Evolutionary conservation across 53 echinoderm and acorn worm species (phyloP).

Genomic region (Holothuria leucospilota): DNA sequence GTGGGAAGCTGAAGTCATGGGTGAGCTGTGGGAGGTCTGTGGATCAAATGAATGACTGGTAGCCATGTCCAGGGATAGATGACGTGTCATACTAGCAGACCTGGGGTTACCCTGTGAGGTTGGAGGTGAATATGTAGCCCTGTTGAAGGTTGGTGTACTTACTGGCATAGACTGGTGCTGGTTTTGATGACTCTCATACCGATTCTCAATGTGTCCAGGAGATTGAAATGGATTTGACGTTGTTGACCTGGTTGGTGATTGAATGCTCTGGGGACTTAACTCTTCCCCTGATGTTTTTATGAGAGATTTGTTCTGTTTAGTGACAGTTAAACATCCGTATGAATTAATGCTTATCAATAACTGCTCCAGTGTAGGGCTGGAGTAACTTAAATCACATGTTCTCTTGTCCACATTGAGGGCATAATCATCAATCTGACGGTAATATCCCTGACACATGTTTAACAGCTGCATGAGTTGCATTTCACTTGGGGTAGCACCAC

Average conservation of each 20-base stretch:
- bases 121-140: neutral
- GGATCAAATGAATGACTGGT: neutral
- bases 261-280: neutral
- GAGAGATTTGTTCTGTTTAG: slow-evolving; percentile 43
- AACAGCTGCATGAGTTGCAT: slow-evolving; percentile 80
- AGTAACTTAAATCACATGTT: slow-evolving; percentile 66
- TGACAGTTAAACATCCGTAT: slow-evolving; percentile 74
- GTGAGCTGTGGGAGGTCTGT: neutral
- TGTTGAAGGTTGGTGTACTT: neutral
- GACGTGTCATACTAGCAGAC: slow-evolving; percentile 8
- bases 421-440: slow-evolving; percentile 85
- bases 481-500: slow-evolving; percentile 68
- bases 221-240: slow-evolving; percentile 21
- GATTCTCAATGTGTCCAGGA: neutral
- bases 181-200: neutral
- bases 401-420: slow-evolving; percentile 84
- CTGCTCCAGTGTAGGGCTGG: slow-evolving; percentile 77
- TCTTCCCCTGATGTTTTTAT: neutral
- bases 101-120: neutral
- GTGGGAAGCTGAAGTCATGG: neutral
- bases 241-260: neutral
- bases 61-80: slow-evolving; percentile 27
- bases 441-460: slow-evolving; percentile 77
- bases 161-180: neutral
- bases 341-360: slow-evolving; percentile 83